Evolutionary conservation across 2,888 invertebrate genomes (phyloP).

Genomic region (Tuta absoluta): DNA sequence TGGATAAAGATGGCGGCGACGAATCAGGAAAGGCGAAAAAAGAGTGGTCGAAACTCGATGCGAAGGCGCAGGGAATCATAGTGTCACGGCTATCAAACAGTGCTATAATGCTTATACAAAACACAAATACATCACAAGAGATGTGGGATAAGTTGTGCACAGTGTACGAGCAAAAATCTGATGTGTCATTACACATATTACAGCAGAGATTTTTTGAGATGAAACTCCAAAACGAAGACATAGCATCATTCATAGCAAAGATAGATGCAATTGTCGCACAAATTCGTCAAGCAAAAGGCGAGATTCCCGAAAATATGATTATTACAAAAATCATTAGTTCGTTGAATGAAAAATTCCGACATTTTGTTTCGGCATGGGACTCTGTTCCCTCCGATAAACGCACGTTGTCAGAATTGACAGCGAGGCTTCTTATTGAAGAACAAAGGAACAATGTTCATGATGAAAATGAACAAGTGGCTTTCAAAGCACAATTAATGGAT

Average conservation of each 20-base stretch:
- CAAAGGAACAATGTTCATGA: neutral
- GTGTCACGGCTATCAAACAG: neutral
- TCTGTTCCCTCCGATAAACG: neutral
- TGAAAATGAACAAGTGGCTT: neutral
- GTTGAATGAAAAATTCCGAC: neutral
- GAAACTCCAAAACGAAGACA: neutral
- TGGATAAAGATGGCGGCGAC: too few species aligned
- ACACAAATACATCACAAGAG: neutral
- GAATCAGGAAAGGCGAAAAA: too few species aligned
- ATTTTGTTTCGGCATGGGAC: conserved; percentile 6
- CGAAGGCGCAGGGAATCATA: neutral
- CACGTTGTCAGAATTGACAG: neutral
- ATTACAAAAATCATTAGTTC: neutral
- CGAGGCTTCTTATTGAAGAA: neutral
- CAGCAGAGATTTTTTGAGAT: neutral
- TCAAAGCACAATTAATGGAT: neutral
- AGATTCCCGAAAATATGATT: neutral
- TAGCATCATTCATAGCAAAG: neutral
- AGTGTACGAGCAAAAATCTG: neutral
- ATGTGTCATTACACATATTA: neutral
- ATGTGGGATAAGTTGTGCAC: conserved; percentile 2
- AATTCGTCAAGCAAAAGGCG: neutral
- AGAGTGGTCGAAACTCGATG: neutral
- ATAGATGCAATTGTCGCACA: neutral
- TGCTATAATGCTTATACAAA: neutral